These are phyloP conservation scores for Channallabes apus DNA, from an alignment of 2,797 vertebrate genomes.

Conservation along the genomic window DNA sequence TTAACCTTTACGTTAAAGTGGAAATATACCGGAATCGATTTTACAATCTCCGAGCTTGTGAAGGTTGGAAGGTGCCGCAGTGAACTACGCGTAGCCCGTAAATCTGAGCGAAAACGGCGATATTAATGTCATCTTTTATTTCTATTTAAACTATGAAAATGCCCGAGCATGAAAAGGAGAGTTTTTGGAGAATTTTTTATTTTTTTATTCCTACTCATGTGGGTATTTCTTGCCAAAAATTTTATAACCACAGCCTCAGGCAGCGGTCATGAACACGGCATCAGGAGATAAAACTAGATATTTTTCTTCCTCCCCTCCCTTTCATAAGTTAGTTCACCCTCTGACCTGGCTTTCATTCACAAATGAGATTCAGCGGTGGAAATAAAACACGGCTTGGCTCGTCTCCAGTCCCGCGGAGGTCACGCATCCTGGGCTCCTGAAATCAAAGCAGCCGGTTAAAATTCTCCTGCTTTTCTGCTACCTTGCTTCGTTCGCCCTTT, in stretches of 20 bases:
- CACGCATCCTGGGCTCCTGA: background rate
- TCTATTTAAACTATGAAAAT: background rate
- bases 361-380: background rate
- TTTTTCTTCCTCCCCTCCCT: background rate
- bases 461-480: background rate
- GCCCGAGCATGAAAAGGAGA: background rate
- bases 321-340: background rate
- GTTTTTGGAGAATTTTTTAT: background rate
- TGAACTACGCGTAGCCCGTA: background rate
- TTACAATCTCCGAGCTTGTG: background rate
- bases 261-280: background rate
- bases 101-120: background rate
- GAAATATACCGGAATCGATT: background rate
- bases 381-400: background rate
- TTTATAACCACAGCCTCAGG: background rate
- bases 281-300: background rate
- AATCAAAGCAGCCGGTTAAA: slow-evolving; percentile 8
- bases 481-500: background rate
- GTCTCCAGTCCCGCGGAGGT: background rate
- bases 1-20: background rate
- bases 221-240: background rate
- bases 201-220: background rate
- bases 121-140: background rate
- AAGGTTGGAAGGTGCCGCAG: background rate
- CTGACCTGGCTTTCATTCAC: background rate